A percentile compares a stretch with the other conserved stretches of the same genome.
Conservation (phyloP, 2,888 invertebrate species). For the Oxyscelio sp. region DNA sequence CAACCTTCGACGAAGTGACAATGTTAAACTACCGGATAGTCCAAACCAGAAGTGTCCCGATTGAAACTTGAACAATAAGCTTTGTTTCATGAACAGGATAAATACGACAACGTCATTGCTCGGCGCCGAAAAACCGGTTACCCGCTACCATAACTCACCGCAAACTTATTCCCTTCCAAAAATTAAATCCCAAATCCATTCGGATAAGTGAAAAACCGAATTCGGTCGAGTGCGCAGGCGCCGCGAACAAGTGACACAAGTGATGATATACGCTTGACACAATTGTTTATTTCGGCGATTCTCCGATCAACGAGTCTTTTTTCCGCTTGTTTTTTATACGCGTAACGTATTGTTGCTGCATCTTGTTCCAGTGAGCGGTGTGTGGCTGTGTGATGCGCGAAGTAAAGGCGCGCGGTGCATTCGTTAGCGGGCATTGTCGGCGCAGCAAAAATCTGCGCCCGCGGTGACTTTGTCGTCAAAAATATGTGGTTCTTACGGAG, state of each 20-base stretch:
- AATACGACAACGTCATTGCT: background rate
- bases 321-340: conserved; percentile 14
- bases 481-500: conserved; percentile 50
- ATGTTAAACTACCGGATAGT: no score
- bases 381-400: conserved; percentile 12
- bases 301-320: conserved; percentile 46
- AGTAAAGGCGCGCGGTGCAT: conserved; percentile 23
- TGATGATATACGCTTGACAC: conserved; percentile 12
- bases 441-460: conserved; percentile 18
- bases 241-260: background rate
- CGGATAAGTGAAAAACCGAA: background rate
- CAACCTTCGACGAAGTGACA: background rate
- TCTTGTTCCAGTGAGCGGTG: conserved; percentile 28
- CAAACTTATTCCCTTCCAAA: background rate
- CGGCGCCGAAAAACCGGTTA: background rate
- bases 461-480: conserved; percentile 17
- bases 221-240: conserved; percentile 20
- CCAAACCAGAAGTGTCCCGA: no score
- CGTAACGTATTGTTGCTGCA: conserved; percentile 36
- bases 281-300: conserved; percentile 49
- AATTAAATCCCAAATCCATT: background rate
- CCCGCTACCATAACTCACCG: background rate
- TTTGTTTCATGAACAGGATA: background rate
- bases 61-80: background rate
- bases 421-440: conserved; percentile 52